These are phyloP conservation scores for Hesperophylax magnus DNA, from an alignment of 1,140 invertebrate genomes.

Conservation along the genomic window DNA sequence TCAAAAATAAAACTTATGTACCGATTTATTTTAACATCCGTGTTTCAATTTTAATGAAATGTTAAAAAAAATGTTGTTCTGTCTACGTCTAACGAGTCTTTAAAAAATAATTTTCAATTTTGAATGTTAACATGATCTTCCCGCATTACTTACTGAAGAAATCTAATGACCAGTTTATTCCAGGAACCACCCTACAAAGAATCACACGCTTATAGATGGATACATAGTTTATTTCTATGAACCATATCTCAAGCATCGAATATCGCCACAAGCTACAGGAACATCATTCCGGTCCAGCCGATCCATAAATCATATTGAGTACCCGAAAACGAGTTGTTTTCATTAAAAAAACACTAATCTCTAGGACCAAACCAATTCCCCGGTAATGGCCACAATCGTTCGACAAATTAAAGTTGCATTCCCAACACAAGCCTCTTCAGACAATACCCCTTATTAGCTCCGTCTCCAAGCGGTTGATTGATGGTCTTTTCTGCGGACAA, in stretches of 20 bases:
- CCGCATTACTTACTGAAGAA: too few species aligned
- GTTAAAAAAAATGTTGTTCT: too few species aligned
- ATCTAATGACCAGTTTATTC: too few species aligned
- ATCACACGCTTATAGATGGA: too few species aligned
- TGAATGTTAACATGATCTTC: too few species aligned
- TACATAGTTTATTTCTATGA: not conserved
- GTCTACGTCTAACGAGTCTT: too few species aligned
- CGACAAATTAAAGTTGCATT: conserved; percentile 37
- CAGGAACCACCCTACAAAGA: too few species aligned
- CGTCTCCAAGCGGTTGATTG: conserved; percentile 26
- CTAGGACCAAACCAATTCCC: conserved; percentile 15
- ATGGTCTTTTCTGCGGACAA: conserved; percentile 28
- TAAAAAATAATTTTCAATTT: too few species aligned
- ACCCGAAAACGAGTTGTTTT: conserved; percentile 25
- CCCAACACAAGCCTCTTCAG: not conserved
- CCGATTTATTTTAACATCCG: too few species aligned
- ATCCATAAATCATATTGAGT: conserved; percentile 36
- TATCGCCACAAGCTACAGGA: conserved; percentile 7
- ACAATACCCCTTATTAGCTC: conserved; percentile 29
- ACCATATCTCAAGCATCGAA: not conserved
- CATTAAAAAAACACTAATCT: conserved; percentile 44
- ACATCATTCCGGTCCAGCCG: not conserved
- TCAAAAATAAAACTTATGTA: too few species aligned
- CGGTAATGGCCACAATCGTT: conserved; percentile 33
- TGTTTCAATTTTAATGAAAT: too few species aligned